Percentiles rank a stretch among this genome's conserved stretches.
Evolutionary conservation across 2,113 vertebrate species (phyloP).

Genomic region (Dolichotis patagonum): DNA sequence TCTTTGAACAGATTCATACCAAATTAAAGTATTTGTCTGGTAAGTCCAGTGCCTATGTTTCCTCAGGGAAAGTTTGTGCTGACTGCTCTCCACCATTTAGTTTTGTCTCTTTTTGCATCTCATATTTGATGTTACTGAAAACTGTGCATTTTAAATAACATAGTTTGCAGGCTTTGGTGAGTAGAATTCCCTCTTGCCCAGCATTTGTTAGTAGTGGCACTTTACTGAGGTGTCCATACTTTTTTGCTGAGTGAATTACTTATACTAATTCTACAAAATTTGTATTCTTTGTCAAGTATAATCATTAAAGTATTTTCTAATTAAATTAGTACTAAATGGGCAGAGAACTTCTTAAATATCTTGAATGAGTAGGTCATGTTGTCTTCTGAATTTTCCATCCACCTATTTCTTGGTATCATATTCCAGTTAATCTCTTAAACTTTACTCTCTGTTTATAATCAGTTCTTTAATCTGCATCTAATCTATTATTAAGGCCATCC

Average conservation of each 20-base stretch:
- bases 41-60: not conserved
- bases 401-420: not conserved
- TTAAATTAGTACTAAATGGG: not conserved
- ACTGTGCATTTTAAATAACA: not conserved
- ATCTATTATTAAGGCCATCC: not conserved
- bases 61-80: not conserved
- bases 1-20: not conserved
- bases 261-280: not conserved
- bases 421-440: not conserved
- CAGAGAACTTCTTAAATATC: not conserved
- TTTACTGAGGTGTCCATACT: not conserved
- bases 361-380: not conserved
- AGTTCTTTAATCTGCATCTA: not conserved
- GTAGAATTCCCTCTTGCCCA: not conserved
- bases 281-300: not conserved
- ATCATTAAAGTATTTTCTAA: not conserved
- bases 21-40: not conserved
- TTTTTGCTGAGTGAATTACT: not conserved
- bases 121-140: not conserved
- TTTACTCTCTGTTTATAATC: not conserved
- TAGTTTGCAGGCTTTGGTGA: not conserved
- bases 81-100: not conserved
- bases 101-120: not conserved
- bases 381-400: not conserved
- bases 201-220: not conserved